Conservation (phyloP, 2,888 invertebrate genomes). For the Anaspis maculata region DNA sequence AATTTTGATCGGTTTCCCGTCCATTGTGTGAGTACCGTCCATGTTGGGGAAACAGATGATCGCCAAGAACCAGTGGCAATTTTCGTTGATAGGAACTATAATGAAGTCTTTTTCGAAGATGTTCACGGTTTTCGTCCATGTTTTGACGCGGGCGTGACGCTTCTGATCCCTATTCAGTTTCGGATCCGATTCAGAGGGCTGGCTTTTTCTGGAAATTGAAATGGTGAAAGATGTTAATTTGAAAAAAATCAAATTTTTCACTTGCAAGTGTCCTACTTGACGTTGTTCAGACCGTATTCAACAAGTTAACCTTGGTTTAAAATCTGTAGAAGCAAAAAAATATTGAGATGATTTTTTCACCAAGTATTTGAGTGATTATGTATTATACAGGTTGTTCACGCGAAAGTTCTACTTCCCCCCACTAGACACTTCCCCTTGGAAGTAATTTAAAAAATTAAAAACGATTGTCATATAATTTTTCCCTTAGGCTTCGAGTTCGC, state of each 20-base stretch:
- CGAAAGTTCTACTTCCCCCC: no score
- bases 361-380: no score
- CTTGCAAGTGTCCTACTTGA: no score
- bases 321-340: no score
- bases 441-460: no score
- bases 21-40: conserved; percentile 61
- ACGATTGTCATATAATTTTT: no score
- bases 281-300: no score
- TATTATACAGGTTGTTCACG: no score
- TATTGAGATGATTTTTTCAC: no score
- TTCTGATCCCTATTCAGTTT: conserved; percentile 69
- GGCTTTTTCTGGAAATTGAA: conserved; percentile 41
- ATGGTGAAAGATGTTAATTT: background rate
- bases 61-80: conserved; percentile 96
- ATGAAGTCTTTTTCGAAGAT: conserved; percentile 95
- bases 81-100: conserved; percentile 95
- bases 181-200: conserved; percentile 57
- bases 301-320: no score
- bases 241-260: background rate
- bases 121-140: conserved; percentile 95
- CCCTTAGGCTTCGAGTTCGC: no score
- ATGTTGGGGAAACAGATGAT: conserved; percentile 91
- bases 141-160: conserved; percentile 82
- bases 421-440: no score
- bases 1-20: conserved; percentile 51